Base-by-base conservation (phyloP, 2,797 vertebrate genomes). In the Paramormyrops hopkinsi region DNA sequence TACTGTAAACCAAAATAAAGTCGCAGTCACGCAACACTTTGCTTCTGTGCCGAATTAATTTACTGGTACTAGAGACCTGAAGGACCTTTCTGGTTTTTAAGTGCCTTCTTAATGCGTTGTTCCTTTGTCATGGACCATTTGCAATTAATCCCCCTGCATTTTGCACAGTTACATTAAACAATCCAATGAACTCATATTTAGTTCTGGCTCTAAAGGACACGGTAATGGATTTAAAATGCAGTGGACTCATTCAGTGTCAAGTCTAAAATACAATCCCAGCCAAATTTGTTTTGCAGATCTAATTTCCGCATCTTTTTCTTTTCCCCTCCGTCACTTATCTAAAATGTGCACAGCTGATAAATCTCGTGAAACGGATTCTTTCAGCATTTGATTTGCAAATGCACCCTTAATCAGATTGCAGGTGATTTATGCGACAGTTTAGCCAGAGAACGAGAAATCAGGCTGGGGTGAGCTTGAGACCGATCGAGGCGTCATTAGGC, bases 81-180 rank as follows among this genome's bases (percentile, higher is more conserved):
- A 95, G 93, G 93, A 93, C 92, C 94, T 92, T 96, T 94, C 95
- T 94, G 94, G 92, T 94, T 95, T 95, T 93, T 93, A 93, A 93
- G 93, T 93, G 94, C 92, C 91, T 93, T 91, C 93, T 94, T 96
- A 96, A 95, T 96, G 95, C 93, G 94, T 91, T 25, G 89, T 92
- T 92, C 91, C 91, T 93, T 92, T 92, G 93, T 93, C 90, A 90
- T 93, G 92, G 93, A 93, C 94, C 93, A 94, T 95, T 96, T 95
- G 93, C 94, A 95, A 95, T 95, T 95, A 96, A 96, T 96, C 92
- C 94, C 92, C 91, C 91, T 95, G 92, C 94, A 96, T 96, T 95
- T 95, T 96, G 93, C 94, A 96, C 95, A 93, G 94, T 95, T 95
- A 94, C 95, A 96, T 96, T 96, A 95, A 95, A 96, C 94, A 95